Percentiles rank a stretch among this genome's conserved stretches.
Evolutionary conservation across 2,888 invertebrate genomes (phyloP).

Genomic region (Unio delphinus): DNA sequence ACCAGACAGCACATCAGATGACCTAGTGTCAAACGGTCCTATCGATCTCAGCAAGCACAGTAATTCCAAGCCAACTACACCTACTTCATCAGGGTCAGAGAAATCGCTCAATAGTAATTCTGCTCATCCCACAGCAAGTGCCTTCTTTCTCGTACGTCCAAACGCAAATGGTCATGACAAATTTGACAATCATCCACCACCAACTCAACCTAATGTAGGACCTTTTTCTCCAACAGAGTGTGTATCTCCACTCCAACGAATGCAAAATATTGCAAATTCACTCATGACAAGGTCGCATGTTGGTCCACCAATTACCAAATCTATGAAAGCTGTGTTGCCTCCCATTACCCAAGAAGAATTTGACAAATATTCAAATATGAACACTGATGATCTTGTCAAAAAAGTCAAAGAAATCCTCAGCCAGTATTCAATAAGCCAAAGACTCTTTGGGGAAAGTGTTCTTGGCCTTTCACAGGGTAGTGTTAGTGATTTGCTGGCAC

Average conservation of each 20-base stretch:
- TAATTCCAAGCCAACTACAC: conserved; percentile 50
- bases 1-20: conserved; percentile 55
- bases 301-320: conserved; percentile 74
- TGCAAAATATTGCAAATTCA: conserved; percentile 98
- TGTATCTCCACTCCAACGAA: conserved; percentile 94
- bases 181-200: conserved; percentile 74
- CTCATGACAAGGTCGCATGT: conserved; percentile 83
- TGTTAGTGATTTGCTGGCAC: conserved; percentile 95
- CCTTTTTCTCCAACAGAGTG: conserved; percentile 74
- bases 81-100: conserved; percentile 47
- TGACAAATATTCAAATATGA: conserved; percentile 96
- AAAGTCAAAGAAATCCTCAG: conserved; percentile 76
- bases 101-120: conserved; percentile 59
- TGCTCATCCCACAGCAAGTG: conserved; percentile 66
- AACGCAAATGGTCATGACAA: conserved; percentile 59
- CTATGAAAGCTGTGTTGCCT: conserved; percentile 95
- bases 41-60: conserved; percentile 63
- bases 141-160: conserved; percentile 90
- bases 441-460: conserved; percentile 98
- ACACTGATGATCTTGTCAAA: conserved; percentile 98
- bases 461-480: conserved; percentile 82
- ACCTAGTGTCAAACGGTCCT: conserved; percentile 48
- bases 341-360: conserved; percentile 99
- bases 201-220: conserved; percentile 67
- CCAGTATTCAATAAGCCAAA: conserved; percentile 84